Evolutionary conservation across 2,113 vertebrate genomes (phyloP).

Genomic region (Lepus timidus): DNA sequence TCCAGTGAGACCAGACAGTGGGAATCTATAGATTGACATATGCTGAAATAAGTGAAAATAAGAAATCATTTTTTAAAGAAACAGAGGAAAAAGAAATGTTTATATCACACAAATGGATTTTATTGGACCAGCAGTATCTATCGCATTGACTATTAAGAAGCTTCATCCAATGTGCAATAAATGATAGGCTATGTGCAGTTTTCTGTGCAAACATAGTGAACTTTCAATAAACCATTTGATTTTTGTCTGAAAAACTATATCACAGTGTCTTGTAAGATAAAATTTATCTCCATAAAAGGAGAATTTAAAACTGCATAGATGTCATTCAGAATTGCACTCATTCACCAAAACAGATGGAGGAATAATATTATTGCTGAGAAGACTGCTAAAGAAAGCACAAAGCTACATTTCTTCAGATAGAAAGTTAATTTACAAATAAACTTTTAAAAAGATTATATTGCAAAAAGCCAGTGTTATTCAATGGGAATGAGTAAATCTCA

Average conservation of each 20-base stretch:
- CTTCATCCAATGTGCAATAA: constrained; percentile 31
- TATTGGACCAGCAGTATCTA: not conserved
- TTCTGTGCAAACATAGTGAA: constrained; percentile 49
- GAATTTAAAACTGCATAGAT: constrained; percentile 15
- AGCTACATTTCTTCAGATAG: constrained; percentile 34
- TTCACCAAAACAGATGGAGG: constrained; percentile 20
- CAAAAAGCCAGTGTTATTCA: not conserved
- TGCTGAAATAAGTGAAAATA: not conserved
- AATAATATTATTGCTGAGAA: not conserved
- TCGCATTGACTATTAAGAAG: constrained; percentile 28
- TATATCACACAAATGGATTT: not conserved
- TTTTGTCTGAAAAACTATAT: constrained; percentile 46
- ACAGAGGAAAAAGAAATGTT: not conserved
- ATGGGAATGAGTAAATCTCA: not conserved
- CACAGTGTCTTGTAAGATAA: constrained; percentile 43
- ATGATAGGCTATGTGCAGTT: constrained; percentile 45
- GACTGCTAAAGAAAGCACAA: not conserved
- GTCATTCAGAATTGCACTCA: constrained; percentile 48
- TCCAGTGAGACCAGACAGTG: not conserved
- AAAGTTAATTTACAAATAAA: constrained; percentile 56
- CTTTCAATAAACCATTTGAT: constrained; percentile 49
- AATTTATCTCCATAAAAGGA: constrained; percentile 51
- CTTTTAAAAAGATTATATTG: constrained; percentile 52
- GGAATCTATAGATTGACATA: not conserved
- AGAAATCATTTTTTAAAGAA: not conserved